A percentile compares a stretch with the other conserved stretches of the same genome.
Evolutionary conservation across 2,888 invertebrate genomes (phyloP).

Genomic region (Cactoblastis cactorum): DNA sequence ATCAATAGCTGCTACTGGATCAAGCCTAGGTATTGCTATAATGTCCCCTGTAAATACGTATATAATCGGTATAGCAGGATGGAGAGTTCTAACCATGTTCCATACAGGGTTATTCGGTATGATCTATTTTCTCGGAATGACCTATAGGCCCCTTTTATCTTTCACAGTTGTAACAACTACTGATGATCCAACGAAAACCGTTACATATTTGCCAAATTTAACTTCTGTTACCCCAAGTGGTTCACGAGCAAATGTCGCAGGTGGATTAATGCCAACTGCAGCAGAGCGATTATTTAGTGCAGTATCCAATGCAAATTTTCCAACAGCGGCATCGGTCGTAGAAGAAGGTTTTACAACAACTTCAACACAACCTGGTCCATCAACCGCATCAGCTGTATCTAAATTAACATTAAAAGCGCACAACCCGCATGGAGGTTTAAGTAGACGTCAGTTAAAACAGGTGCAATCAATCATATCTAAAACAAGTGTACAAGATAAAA

Average conservation of each 20-base stretch:
- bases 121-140: slow-evolving; percentile 56
- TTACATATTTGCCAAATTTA: slow-evolving; percentile 63
- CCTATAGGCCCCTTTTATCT: slow-evolving; percentile 57
- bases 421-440: slow-evolving; percentile 48
- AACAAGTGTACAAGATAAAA: slow-evolving; percentile 38
- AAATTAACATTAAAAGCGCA: slow-evolving; percentile 51
- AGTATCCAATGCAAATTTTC: slow-evolving; percentile 50
- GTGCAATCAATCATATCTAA: slow-evolving; percentile 56
- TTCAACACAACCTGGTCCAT: slow-evolving; percentile 44
- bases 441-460: slow-evolving; percentile 54
- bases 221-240: slow-evolving; percentile 33
- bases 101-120: slow-evolving; percentile 58
- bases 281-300: slow-evolving; percentile 45
- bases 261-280: slow-evolving; percentile 33
- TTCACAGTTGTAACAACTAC: slow-evolving; percentile 50
- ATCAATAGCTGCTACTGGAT: slow-evolving; percentile 53
- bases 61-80: slow-evolving; percentile 50
- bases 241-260: slow-evolving; percentile 30
- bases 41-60: slow-evolving; percentile 54
- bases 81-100: slow-evolving; percentile 55
- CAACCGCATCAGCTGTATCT: slow-evolving; percentile 39
- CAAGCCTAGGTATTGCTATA: slow-evolving; percentile 58
- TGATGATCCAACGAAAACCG: slow-evolving; percentile 55
- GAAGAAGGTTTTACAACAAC: slow-evolving; percentile 32
- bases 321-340: slow-evolving; percentile 59